Evolutionary conservation across 2,888 invertebrate genomes (phyloP).

Genomic region (Pelosia muscerda): DNA sequence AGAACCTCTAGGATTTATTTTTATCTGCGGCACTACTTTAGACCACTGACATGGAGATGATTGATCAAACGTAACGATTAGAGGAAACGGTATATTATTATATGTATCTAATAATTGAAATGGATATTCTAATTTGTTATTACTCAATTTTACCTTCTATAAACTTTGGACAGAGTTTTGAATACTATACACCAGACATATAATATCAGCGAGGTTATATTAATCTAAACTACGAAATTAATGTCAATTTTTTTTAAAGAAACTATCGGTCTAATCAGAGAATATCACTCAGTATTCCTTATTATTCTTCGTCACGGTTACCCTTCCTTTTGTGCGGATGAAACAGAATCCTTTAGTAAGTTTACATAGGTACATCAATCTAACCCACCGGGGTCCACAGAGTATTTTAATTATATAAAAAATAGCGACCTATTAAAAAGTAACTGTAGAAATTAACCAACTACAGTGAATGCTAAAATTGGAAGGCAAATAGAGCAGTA

Average conservation of each 20-base stretch:
- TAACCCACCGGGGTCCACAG: not conserved
- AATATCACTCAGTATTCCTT: not conserved
- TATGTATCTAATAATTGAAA: not conserved
- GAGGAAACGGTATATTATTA: not conserved
- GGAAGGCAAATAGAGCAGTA: too few relatives aligned
- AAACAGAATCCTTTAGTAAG: not conserved
- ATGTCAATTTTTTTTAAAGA: not conserved
- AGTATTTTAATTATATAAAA: not conserved
- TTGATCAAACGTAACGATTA: not conserved
- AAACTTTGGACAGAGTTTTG: not conserved
- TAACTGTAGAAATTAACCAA: not conserved
- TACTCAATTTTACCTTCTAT: not conserved
- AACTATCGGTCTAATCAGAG: not conserved
- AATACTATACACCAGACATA: not conserved
- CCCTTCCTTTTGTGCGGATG: not conserved
- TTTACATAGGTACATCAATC: not conserved
- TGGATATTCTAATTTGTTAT: not conserved
- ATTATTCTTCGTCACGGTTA: not conserved
- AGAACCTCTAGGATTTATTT: not conserved
- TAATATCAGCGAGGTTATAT: not conserved
- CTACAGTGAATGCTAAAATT: too few relatives aligned
- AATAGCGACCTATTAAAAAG: not conserved
- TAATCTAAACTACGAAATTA: not conserved
- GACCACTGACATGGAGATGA: not conserved
- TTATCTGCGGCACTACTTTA: not conserved